Base-by-base conservation (phyloP, 2,113 vertebrate genomes). In the Numenius arquata region DNA sequence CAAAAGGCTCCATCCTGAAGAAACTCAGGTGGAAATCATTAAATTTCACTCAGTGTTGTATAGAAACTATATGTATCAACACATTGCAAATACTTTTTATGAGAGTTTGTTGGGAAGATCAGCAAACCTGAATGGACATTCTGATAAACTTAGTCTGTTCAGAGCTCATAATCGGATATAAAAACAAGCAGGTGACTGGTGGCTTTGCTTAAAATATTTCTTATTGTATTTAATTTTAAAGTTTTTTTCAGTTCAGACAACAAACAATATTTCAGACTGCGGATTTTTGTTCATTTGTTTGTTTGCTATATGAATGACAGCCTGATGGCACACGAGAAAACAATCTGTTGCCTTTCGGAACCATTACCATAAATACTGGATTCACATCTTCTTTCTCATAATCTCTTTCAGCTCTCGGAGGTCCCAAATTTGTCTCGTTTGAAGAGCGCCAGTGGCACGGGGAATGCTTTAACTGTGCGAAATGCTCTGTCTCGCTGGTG, bases 371-470 rank as follows among this genome's bases (percentile, higher is more conserved):
- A 90, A 71, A 88, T 8, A 55, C 5, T 36, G 41, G 19, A 41
- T 78, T 91, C 66, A 65, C 26, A 88, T 45, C 32, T 72, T 95
- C 55, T 76, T 53, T 80, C 65, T 82, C 45, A 32, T 62, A 71
- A 91, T 97, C n/a, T 95, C 77, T 97, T 97, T 56, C 94, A 98
- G 98, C 97, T 90, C 97, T 98, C 0, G 98, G 93, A 90, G 96
- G 95, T 67, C 94, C 95, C 88, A 98, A 98, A 87, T 98, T 98
- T 83, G 89, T 98, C 88, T 98, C 98, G 20, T 98, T 98, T 91
- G 98, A 98, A 94, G 98, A 98, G 12, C 97, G 68, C 27, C 98
- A 98, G 59, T 98, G 98, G 98, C 98, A 98, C 4, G 92, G 95
- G 2, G 98, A 98, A 32, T 98, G 98, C 56, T 98, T 98, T 83